A percentile compares a stretch with the other conserved stretches of the same genome.
These are phyloP conservation scores for Carollia perspicillata DNA, from an alignment of 2,113 vertebrate genomes.

Conservation along the genomic window DNA sequence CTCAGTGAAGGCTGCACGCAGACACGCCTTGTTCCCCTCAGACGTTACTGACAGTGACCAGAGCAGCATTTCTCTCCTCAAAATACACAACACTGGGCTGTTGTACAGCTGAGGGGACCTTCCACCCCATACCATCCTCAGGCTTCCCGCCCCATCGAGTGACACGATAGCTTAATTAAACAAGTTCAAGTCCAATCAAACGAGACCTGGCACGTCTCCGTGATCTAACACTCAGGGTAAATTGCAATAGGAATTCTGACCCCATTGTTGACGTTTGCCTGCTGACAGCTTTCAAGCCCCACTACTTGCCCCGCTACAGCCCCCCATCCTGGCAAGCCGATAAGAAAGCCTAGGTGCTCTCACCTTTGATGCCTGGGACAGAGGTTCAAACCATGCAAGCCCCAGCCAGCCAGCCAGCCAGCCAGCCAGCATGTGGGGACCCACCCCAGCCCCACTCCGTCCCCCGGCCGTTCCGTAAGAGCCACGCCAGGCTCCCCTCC, in stretches of 20 bases:
- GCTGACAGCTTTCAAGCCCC: not conserved
- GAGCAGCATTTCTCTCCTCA: not conserved
- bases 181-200: not conserved
- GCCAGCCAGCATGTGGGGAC: not conserved
- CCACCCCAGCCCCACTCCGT: fast-evolving
- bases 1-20: not conserved
- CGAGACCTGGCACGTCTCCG: not conserved
- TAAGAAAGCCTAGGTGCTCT: not conserved
- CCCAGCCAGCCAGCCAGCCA: not conserved
- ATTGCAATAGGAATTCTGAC: not conserved
- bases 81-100: not conserved
- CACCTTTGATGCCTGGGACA: not conserved
- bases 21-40: not conserved
- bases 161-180: not conserved
- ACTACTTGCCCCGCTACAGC: not conserved
- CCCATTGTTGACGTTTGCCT: not conserved
- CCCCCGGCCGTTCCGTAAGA: not conserved
- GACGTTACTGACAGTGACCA: not conserved
- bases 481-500: not conserved
- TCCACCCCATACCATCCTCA: not conserved
- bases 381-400: not conserved
- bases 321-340: not conserved
- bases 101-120: not conserved
- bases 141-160: not conserved
- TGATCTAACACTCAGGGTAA: not conserved